phyloP scores from a whole-genome alignment of 2,797 vertebrate species.

The Peromyscus aztecus region DNA sequence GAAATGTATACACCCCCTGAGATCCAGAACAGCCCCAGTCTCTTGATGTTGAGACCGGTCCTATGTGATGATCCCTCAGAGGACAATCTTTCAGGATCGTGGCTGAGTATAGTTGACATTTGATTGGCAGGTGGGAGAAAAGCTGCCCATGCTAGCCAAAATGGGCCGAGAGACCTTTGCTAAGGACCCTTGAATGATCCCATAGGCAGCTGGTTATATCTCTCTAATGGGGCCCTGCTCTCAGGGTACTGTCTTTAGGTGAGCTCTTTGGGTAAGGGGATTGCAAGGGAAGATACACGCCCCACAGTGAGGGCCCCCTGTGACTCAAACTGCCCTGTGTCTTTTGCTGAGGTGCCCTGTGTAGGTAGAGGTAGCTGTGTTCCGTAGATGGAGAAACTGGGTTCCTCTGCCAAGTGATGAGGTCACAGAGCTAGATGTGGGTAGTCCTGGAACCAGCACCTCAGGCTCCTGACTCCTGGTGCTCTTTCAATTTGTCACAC shows the following conservation, averaged over 20 bases:
- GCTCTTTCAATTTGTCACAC: conserved; percentile 31
- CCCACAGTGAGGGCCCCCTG: too few species aligned
- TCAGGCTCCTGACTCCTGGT: conserved; percentile 26
- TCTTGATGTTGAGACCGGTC: background rate
- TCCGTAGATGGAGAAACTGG: background rate
- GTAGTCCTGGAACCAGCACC: background rate
- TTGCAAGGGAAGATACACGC: background rate
- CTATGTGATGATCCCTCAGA: conserved; percentile 50
- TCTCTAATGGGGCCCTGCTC: background rate
- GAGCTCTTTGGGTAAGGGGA: background rate
- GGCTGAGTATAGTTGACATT: background rate
- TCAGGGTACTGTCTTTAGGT: background rate
- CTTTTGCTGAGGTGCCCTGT: background rate
- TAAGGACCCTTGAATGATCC: conserved; percentile 10
- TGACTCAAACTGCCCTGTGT: background rate
- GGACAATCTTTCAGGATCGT: conserved; percentile 32
- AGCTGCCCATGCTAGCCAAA: background rate
- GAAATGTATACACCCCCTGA: background rate
- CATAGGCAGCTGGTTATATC: background rate
- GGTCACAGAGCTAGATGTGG: background rate
- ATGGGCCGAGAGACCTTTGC: background rate
- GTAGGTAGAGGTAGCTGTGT: background rate
- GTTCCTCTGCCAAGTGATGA: background rate
- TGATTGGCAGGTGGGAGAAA: conserved; percentile 43
- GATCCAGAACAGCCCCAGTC: background rate